Percentiles rank a stretch among this genome's conserved stretches.
Conservation (phyloP, 2,113 vertebrate genomes). For the Nothobranchius furzeri region DNA sequence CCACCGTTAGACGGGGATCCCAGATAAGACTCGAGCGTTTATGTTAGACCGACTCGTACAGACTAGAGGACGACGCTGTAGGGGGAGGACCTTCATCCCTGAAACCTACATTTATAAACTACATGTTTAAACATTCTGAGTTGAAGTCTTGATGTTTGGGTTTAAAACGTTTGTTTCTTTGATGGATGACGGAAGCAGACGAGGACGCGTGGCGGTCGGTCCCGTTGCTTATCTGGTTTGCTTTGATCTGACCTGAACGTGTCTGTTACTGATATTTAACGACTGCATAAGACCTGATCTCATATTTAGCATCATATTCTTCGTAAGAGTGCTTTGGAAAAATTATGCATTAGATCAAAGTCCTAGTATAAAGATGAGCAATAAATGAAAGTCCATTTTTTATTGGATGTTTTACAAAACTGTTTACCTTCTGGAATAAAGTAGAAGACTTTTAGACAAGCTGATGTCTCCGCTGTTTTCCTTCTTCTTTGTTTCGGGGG, state of each 20-base stretch:
- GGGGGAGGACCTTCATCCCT: background rate
- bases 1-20: too few species aligned
- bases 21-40: background rate
- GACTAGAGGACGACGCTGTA: too few species aligned
- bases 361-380: conserved; percentile 79
- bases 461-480: conserved; percentile 22
- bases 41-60: too few species aligned
- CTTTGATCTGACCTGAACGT: conserved; percentile 73
- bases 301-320: conserved; percentile 70
- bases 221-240: conserved; percentile 65
- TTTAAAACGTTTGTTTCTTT: background rate
- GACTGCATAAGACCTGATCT: conserved; percentile 66
- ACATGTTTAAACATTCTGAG: background rate
- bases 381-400: conserved; percentile 82
- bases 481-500: background rate
- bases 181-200: conserved; percentile 11
- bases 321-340: conserved; percentile 72
- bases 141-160: background rate
- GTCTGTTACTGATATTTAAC: conserved; percentile 56
- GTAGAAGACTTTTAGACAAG: conserved; percentile 81
- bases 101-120: background rate
- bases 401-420: conserved; percentile 85
- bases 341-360: conserved; percentile 78
- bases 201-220: conserved; percentile 46
- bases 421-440: conserved; percentile 82